Evolutionary conservation across 2,113 vertebrate species (phyloP).

Genomic region (Melanerpes formicivorus): DNA sequence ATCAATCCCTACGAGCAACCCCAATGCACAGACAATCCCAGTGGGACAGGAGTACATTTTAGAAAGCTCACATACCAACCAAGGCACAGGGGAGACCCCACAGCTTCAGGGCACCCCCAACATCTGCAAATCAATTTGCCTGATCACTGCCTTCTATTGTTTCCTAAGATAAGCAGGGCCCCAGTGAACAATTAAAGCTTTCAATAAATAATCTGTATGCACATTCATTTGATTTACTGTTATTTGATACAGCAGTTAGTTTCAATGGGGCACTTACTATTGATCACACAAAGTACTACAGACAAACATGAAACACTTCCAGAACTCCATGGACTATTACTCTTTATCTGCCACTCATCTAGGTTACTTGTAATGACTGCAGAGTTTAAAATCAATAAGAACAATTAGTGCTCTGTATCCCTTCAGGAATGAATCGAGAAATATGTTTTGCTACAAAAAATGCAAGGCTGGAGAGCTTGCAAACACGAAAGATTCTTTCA

Average conservation of each 20-base stretch:
- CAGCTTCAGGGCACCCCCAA: background rate
- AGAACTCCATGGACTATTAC: constrained; percentile 85
- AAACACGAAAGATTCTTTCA: background rate
- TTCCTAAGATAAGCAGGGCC: constrained; percentile 82
- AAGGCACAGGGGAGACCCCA: background rate
- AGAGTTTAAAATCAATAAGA: constrained; percentile 87
- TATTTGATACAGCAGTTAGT: constrained; percentile 88
- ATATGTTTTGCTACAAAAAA: constrained; percentile 75
- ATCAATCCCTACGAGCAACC: fast-evolving
- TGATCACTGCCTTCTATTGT: constrained; percentile 71
- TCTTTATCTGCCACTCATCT: constrained; percentile 86
- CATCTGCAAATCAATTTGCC: constrained; percentile 63
- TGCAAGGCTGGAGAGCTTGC: constrained; percentile 32
- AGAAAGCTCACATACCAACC: background rate
- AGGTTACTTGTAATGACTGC: constrained; percentile 82
- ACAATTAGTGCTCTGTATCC: constrained; percentile 80
- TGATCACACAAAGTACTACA: constrained; percentile 86
- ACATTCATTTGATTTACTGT: constrained; percentile 88
- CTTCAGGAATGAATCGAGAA: constrained; percentile 75
- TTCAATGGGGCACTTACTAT: constrained; percentile 90
- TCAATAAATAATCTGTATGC: constrained; percentile 89
- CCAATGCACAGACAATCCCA: background rate
- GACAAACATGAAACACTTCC: constrained; percentile 84
- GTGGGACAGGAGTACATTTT: background rate
- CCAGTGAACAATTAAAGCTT: constrained; percentile 87